These are phyloP conservation scores for Eutrigla gurnardus DNA, from an alignment of 2,797 vertebrate species.

Conservation along the genomic window DNA sequence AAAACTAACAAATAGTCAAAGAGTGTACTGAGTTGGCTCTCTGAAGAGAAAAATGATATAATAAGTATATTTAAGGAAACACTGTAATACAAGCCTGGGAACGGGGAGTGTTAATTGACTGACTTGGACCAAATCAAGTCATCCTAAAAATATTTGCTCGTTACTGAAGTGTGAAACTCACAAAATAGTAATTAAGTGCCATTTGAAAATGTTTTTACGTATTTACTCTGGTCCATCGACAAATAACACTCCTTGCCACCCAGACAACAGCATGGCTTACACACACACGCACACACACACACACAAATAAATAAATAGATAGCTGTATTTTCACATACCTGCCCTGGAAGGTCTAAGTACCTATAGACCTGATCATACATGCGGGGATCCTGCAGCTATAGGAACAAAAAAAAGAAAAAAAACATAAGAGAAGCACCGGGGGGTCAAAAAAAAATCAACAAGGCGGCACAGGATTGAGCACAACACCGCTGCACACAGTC, in stretches of 20 bases:
- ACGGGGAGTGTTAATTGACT: constrained; percentile 45
- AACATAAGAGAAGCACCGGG: constrained; percentile 79
- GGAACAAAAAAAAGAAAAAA: constrained; percentile 78
- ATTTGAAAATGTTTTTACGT: neutral
- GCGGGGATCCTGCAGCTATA: constrained; percentile 87
- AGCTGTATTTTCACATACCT: constrained; percentile 82
- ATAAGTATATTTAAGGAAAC: constrained; percentile 3
- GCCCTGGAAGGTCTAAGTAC: constrained; percentile 88
- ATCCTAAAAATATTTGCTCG: neutral
- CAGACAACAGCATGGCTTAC: constrained; percentile 31
- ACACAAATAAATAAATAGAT: constrained; percentile 42
- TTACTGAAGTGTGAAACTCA: neutral
- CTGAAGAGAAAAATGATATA: constrained; percentile 21
- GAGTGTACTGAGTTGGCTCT: constrained; percentile 1
- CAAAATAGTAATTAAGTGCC: neutral
- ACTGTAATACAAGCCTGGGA: constrained; percentile 16
- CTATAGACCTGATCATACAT: constrained; percentile 89
- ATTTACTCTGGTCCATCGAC: neutral
- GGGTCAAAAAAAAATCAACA: constrained; percentile 64
- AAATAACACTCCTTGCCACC: constrained; percentile 50
- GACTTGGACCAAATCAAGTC: constrained; percentile 25
- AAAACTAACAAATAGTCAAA: neutral
- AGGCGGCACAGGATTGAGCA: constrained; percentile 48
- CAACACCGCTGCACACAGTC: constrained; percentile 53
- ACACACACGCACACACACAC: neutral